These are phyloP conservation scores for Lingula anatina DNA, from an alignment of 2,888 invertebrate genomes.

Conservation along the genomic window DNA sequence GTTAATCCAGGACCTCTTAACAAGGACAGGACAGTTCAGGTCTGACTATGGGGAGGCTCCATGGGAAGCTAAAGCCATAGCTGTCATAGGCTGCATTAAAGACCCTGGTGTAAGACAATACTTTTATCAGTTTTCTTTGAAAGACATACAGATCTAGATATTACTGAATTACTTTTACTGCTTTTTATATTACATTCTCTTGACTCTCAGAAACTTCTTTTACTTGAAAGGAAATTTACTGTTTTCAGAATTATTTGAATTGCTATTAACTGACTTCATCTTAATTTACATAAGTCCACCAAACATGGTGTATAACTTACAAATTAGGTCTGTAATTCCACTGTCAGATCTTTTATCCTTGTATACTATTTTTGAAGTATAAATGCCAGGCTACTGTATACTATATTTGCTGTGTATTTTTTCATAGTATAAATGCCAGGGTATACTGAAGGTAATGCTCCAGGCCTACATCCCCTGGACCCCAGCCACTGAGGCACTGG, in stretches of 20 bases:
- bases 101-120: slow-evolving; percentile 35
- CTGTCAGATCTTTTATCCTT: too few species aligned
- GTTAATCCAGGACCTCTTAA: slow-evolving; percentile 29
- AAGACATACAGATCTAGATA: too few species aligned
- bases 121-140: too few species aligned
- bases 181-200: too few species aligned
- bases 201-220: too few species aligned
- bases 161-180: too few species aligned
- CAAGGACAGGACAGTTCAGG: slow-evolving; percentile 22
- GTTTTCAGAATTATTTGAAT: too few species aligned
- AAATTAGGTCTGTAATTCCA: too few species aligned
- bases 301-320: too few species aligned
- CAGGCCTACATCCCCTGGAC: slow-evolving; percentile 39
- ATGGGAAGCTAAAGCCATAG: slow-evolving; percentile 43
- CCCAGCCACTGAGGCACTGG: slow-evolving; percentile 26
- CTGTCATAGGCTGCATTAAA: slow-evolving; percentile 34
- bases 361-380: neutral
- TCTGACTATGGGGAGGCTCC: slow-evolving; percentile 27
- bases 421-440: slow-evolving; percentile 33
- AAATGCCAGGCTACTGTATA: neutral
- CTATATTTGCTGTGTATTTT: neutral
- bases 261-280: too few species aligned
- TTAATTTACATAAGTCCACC: too few species aligned
- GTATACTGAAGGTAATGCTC: slow-evolving; percentile 33
- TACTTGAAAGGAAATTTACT: too few species aligned